Conservation (phyloP, 2,113 vertebrate species). For the Sapajus apella region DNA sequence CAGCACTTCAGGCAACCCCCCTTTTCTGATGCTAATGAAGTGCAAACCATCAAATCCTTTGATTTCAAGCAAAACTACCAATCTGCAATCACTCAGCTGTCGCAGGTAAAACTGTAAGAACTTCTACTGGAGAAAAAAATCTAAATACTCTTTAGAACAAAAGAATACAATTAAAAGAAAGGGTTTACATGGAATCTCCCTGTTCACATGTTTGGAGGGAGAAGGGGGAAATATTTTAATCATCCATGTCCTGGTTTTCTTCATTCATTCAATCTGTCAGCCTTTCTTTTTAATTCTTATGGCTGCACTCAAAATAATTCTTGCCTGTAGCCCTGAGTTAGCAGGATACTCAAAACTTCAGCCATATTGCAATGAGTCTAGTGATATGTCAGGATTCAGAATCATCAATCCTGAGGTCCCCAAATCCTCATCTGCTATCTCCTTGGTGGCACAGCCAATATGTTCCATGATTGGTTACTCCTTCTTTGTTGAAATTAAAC, state of each 20-base stretch:
- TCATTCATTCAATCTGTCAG: background rate
- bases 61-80: constrained; percentile 71
- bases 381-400: background rate
- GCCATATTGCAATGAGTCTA: background rate
- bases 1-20: constrained; percentile 45
- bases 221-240: background rate
- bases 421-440: background rate
- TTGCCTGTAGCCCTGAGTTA: background rate
- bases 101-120: constrained; percentile 68
- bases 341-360: background rate
- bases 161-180: background rate
- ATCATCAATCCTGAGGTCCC: background rate
- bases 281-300: background rate
- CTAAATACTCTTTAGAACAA: background rate
- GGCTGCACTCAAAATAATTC: background rate
- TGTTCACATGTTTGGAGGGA: background rate
- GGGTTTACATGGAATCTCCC: background rate
- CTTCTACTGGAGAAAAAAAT: background rate
- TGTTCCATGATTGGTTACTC: background rate
- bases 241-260: background rate
- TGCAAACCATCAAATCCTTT: constrained; percentile 76
- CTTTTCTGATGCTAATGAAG: constrained; percentile 79
- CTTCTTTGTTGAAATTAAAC: background rate
- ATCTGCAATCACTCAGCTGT: constrained; percentile 63
- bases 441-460: background rate